A percentile compares a stretch with the other conserved stretches of the same genome.
Conservation (phyloP, 2,888 invertebrate species). For the Tenthredo mesomela region DNA sequence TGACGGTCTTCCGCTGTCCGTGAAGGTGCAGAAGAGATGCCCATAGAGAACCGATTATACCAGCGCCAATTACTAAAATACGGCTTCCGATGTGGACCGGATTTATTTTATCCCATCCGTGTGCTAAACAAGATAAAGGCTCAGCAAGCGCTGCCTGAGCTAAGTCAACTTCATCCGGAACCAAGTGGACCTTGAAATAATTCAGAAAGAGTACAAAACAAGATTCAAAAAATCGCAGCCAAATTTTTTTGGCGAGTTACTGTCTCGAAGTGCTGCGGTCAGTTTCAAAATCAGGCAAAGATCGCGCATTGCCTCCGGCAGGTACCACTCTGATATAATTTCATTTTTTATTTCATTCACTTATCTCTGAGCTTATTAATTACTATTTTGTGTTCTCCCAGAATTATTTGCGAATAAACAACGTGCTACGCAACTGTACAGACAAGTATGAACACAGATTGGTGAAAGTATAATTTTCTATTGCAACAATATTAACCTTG, state of each 20-base stretch:
- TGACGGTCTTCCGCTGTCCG: slow-evolving; percentile 82
- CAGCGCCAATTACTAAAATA: slow-evolving; percentile 84
- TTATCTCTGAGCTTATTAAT: no score
- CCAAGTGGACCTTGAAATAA: slow-evolving; percentile 21
- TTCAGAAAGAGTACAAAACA: neutral
- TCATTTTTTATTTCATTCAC: no score
- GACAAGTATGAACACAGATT: neutral
- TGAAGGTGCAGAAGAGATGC: slow-evolving; percentile 81
- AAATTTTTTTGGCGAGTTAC: neutral
- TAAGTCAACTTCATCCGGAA: slow-evolving; percentile 36
- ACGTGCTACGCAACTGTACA: neutral
- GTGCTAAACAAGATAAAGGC: slow-evolving; percentile 83
- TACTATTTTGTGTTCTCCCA: no score
- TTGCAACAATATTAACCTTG: neutral
- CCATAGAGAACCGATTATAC: slow-evolving; percentile 87
- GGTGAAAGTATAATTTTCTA: neutral
- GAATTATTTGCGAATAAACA: no score
- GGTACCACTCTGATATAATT: no score
- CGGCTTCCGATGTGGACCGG: slow-evolving; percentile 81
- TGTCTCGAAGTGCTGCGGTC: neutral
- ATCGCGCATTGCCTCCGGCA: neutral
- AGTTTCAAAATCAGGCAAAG: neutral
- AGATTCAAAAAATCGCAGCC: neutral
- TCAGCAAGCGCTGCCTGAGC: slow-evolving; percentile 82
- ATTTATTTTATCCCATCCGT: slow-evolving; percentile 82